A percentile compares a stretch with the other conserved stretches of the same genome.
Conservation (phyloP, 2,113 vertebrate genomes). For the Motacilla alba region DNA sequence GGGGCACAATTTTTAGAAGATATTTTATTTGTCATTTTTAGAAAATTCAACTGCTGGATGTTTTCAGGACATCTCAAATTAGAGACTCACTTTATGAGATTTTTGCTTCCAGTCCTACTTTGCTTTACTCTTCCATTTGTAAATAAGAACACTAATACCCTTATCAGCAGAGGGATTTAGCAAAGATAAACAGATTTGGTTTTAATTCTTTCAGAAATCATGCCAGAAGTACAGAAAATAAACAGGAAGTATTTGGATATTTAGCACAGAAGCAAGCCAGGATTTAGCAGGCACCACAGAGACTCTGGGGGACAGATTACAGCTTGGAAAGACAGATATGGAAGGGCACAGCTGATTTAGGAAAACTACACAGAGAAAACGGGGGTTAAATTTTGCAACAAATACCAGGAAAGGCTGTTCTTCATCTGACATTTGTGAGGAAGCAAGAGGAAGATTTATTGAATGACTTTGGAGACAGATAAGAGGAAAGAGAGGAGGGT, state of each 20-base stretch:
- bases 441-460: not conserved
- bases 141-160: conserved; percentile 26
- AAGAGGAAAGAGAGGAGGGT: not conserved
- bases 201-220: conserved; percentile 56
- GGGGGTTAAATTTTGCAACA: not conserved
- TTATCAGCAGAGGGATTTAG: conserved; percentile 49
- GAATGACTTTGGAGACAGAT: not conserved
- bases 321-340: not conserved
- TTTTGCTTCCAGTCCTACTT: not conserved
- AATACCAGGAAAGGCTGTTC: not conserved
- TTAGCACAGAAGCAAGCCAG: not conserved
- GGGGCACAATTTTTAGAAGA: fast-evolving
- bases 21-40: not conserved
- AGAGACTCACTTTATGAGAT: not conserved
- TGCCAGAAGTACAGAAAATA: conserved; percentile 42
- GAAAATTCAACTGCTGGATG: not conserved
- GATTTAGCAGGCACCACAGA: not conserved
- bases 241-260: conserved; percentile 39
- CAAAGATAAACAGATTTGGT: conserved; percentile 41
- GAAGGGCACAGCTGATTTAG: not conserved
- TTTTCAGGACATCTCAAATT: not conserved
- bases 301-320: not conserved
- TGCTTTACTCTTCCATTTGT: not conserved
- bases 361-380: not conserved
- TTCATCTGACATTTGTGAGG: not conserved